Evolutionary conservation across 2,888 invertebrate genomes (phyloP).

Genomic region (Dolomedes plantarius): DNA sequence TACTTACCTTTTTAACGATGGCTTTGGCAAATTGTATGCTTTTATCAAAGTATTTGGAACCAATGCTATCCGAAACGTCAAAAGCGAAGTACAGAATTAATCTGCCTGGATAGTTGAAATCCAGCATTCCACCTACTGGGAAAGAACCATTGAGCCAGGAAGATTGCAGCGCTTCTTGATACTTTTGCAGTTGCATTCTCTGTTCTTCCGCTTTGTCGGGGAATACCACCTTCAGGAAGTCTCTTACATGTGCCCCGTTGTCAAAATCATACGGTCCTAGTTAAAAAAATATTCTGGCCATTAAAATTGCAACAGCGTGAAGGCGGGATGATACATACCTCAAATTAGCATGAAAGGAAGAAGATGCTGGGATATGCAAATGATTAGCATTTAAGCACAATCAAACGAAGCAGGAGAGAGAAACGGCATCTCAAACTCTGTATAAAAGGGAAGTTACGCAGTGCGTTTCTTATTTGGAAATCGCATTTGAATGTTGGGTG

Average conservation of each 20-base stretch:
- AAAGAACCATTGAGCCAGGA: slow-evolving; percentile 1
- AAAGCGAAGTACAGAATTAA: slow-evolving; percentile 61
- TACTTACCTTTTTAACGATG: slow-evolving; percentile 51
- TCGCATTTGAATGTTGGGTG: no score
- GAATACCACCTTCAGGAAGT: slow-evolving; percentile 7
- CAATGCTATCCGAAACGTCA: slow-evolving; percentile 63
- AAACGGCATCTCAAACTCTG: no score
- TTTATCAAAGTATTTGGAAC: slow-evolving; percentile 20
- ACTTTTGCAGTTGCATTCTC: not conserved
- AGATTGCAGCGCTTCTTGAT: no score
- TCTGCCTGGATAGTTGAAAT: slow-evolving; percentile 15
- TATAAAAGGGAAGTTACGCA: no score
- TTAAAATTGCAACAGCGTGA: no score
- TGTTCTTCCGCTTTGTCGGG: slow-evolving; percentile 22
- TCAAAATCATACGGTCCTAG: slow-evolving; percentile 55
- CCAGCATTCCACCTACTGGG: not conserved
- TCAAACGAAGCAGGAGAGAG: no score
- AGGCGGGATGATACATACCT: no score
- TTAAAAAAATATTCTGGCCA: no score
- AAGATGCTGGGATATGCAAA: no score
- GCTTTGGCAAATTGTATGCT: slow-evolving; percentile 63
- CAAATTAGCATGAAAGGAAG: no score
- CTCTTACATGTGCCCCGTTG: not conserved
- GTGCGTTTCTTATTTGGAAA: no score
- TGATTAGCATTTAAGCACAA: no score